Evolutionary conservation across 2,797 vertebrate species (phyloP).

Genomic region (Falco concolor): DNA sequence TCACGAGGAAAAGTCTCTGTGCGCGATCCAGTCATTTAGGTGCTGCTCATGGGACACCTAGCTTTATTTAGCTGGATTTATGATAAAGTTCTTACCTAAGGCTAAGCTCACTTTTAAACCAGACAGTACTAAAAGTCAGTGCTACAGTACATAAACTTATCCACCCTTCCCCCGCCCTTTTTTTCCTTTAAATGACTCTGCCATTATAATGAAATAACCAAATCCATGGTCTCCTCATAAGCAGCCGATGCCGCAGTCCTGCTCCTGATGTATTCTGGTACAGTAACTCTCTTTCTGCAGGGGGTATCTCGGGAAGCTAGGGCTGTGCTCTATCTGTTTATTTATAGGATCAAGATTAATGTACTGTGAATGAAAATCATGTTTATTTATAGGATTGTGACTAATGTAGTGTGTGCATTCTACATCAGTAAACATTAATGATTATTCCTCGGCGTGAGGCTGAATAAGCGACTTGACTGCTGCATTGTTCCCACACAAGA

Average conservation of each 20-base stretch:
- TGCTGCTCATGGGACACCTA: not conserved
- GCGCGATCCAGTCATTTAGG: not conserved
- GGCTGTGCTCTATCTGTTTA: slow-evolving; percentile 7
- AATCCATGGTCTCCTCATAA: not conserved
- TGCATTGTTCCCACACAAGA: not conserved
- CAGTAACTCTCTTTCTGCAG: not conserved
- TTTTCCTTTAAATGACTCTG: not conserved
- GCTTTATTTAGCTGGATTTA: not conserved
- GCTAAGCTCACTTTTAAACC: not conserved
- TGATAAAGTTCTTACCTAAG: not conserved
- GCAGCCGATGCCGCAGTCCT: not conserved
- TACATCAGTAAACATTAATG: slow-evolving; percentile 57
- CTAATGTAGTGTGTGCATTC: slow-evolving; percentile 61
- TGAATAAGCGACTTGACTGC: not conserved
- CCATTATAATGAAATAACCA: not conserved
- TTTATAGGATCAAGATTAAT: slow-evolving; percentile 64
- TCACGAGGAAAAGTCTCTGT: not conserved
- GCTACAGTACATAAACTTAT: not conserved
- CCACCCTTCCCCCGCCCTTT: not conserved
- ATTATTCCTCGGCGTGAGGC: not conserved
- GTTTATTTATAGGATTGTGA: slow-evolving; percentile 58
- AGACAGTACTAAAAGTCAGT: not conserved
- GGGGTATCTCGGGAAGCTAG: not conserved
- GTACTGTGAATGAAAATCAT: slow-evolving; percentile 48
- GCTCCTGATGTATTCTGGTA: not conserved